Percentiles rank a stretch among this genome's conserved stretches.
Evolutionary conservation across 2,113 vertebrate species (phyloP).

Genomic region (Nerophis lumbriciformis): DNA sequence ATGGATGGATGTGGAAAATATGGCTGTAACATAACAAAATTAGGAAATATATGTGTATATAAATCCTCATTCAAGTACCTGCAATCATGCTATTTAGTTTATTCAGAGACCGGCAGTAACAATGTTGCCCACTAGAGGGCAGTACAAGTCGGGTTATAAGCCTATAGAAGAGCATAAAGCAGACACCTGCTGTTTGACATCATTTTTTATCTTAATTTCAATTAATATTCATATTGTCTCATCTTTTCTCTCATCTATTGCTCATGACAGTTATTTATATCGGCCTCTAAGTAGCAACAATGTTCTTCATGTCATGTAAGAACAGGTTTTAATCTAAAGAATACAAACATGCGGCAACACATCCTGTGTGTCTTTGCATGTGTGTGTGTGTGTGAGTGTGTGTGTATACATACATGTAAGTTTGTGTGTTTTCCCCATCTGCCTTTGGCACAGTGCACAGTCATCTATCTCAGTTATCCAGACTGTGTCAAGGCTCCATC

Average conservation of each 20-base stretch:
- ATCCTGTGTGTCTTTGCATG: conserved; percentile 2
- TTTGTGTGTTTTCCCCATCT: conserved; percentile 56
- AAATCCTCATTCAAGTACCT: too few relatives aligned
- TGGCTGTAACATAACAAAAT: too few relatives aligned
- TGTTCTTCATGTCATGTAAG: too few relatives aligned
- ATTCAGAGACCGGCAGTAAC: too few relatives aligned
- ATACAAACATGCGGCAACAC: not conserved
- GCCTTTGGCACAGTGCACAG: conserved; percentile 35
- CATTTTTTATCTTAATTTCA: too few relatives aligned
- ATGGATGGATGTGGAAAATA: too few relatives aligned
- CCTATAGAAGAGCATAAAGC: too few relatives aligned
- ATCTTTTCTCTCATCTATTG: not conserved
- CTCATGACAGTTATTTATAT: conserved; percentile 43
- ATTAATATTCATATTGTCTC: too few relatives aligned
- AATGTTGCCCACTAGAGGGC: conserved; percentile 47
- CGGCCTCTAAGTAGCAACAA: too few relatives aligned
- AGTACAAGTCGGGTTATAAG: conserved; percentile 23
- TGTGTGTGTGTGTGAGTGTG: conserved; percentile 3
- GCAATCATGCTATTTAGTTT: too few relatives aligned
- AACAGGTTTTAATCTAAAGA: too few relatives aligned
- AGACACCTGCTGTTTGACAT: conserved; percentile 33
- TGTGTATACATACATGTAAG: not conserved
- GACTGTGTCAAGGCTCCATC: conserved; percentile 68
- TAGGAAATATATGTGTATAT: too few relatives aligned
- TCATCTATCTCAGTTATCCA: conserved; percentile 71